Percentiles rank a stretch among this genome's conserved stretches.
Conservation (phyloP, 2,888 invertebrate genomes). For the Aphodius granarius region DNA sequence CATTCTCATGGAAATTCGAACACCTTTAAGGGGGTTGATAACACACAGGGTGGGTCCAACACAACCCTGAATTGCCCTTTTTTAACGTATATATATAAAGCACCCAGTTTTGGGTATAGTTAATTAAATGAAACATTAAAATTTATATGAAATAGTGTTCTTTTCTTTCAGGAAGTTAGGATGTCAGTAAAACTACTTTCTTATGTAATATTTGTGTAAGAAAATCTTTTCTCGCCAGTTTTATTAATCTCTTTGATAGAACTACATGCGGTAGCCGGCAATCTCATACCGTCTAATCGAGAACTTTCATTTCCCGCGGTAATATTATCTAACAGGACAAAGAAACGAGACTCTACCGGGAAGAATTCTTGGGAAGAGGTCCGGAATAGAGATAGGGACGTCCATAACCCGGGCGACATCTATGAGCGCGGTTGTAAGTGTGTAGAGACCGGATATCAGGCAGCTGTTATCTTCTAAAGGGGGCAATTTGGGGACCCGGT, state of each 20-base stretch:
- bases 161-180: too few species aligned
- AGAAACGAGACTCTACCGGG: background rate
- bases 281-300: background rate
- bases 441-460: background rate
- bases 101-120: too few species aligned
- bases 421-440: background rate
- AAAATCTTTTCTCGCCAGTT: too few species aligned
- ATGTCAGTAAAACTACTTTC: too few species aligned
- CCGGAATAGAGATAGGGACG: background rate
- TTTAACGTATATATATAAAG: too few species aligned
- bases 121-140: too few species aligned
- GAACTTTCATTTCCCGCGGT: background rate
- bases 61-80: background rate
- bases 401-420: background rate
- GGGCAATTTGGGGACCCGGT: background rate
- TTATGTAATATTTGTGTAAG: too few species aligned
- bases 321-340: background rate
- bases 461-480: background rate
- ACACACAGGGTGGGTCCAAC: background rate
- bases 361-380: background rate
- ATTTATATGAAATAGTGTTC: too few species aligned
- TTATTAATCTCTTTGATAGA: background rate
- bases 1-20: constrained; percentile 46
- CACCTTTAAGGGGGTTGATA: constrained; percentile 28
- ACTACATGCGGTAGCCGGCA: background rate